Base-by-base conservation (phyloP, 2,888 invertebrate species). In the Hypomecis atomaria region DNA sequence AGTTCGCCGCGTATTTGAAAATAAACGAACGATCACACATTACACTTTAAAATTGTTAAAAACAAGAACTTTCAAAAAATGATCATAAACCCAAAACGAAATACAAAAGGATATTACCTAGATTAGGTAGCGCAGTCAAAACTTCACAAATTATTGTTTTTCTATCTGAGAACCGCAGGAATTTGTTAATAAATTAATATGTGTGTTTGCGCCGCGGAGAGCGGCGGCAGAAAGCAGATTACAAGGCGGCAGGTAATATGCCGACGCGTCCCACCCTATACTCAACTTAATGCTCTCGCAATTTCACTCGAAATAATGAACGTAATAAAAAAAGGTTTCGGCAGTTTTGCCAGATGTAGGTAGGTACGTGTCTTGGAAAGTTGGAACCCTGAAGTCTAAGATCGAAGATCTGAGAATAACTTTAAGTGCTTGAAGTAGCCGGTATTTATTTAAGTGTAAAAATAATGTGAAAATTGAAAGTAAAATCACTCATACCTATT, bases 261-360 rank as follows among this genome's bases (percentile, higher is more conserved):
- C 75, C 85, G 83, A 81, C 85, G 86, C 83, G 85, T 83, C 87
- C 86, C 89, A 92, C 89, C 92, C 91, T 90, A 91, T 90, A 92
- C 87, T 92, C 91, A 92, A 87, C 83, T 88, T 92, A 92, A 92
- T 92, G 89, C 91, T 90, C 92, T 92, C 91, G 91, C 92, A 92
- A 92, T 92, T 92, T 92, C 88, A 87, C 88, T 91, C 86, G 87
- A 88, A 88, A 89, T 90, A 89, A 91, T 88, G 89, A 89, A 89
- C 85, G 85, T 85, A 87, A 87, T 87, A 89, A 90, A 90, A 89
- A 88, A 85, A 81, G 82, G 85, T 89, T 90, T 88, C 83, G 87
- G 84, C 83, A 65, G 60, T 61, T 47, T 54, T 65, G 65, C 57
- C 60, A 59, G 59, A 60, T 60, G 48, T 57, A 49, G 9, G 40